Conservation (phyloP, 2,113 vertebrate species). For the Loxodonta africana region DNA sequence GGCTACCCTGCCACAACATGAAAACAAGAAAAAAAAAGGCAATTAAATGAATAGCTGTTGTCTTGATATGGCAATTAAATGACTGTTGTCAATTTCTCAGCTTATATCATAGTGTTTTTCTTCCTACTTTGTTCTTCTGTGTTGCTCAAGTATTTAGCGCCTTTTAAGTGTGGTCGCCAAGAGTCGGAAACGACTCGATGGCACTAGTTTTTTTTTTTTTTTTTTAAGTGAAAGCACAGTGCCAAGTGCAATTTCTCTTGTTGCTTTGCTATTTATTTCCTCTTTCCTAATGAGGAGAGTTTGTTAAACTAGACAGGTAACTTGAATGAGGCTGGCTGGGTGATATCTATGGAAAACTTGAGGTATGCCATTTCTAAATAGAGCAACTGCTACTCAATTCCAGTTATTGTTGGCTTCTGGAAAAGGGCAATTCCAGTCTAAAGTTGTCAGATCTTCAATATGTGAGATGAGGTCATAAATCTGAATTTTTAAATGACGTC, state of each 20-base stretch:
- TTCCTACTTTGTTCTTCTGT: constrained; percentile 9
- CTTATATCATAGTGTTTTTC: neutral
- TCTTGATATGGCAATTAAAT: neutral
- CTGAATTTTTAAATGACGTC: neutral
- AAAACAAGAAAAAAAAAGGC: neutral
- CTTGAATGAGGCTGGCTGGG: neutral
- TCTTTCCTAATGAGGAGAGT: constrained; percentile 28
- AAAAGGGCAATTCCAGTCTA: neutral
- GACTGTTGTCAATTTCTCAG: neutral
- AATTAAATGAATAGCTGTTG: constrained; percentile 6
- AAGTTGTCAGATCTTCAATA: constrained; percentile 30
- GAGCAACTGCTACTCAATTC: neutral
- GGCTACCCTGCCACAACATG: neutral
- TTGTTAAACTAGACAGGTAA: neutral
- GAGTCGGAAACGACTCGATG: too few species aligned
- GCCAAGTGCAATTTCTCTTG: neutral
- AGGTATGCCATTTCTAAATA: neutral
- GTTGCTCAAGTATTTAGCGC: neutral
- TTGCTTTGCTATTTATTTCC: neutral
- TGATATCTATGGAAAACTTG: constrained; percentile 32
- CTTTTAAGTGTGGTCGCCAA: neutral
- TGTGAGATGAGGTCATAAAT: neutral
- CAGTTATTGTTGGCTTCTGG: neutral
- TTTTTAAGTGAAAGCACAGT: neutral
- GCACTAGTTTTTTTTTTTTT: too few species aligned